These are phyloP conservation scores for Eulemur albifrons DNA, from an alignment of 2,797 vertebrate genomes.

Conservation along the genomic window DNA sequence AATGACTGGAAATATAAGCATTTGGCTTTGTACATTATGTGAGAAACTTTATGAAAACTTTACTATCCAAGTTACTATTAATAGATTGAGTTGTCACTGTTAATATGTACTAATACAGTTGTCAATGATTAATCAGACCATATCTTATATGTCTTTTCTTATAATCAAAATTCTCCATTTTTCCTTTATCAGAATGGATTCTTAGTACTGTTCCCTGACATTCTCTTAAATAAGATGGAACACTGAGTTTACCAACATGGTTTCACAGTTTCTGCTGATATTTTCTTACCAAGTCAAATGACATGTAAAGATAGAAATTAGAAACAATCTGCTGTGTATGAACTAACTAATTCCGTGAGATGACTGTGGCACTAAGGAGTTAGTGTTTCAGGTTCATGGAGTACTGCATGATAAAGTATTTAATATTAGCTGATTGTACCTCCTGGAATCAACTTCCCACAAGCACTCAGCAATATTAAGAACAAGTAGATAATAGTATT, in stretches of 20 bases:
- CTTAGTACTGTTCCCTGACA: slow-evolving; percentile 13
- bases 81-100: neutral
- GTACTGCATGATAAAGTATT: slow-evolving; percentile 13
- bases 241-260: slow-evolving; percentile 30
- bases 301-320: slow-evolving; percentile 38
- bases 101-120: neutral
- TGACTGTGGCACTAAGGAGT: neutral
- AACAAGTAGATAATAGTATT: neutral
- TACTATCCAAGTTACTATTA: neutral
- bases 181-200: slow-evolving; percentile 7
- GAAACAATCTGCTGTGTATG: neutral
- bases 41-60: neutral
- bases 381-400: neutral
- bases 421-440: neutral
- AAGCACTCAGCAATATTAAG: neutral
- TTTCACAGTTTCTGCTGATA: neutral
- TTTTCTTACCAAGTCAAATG: slow-evolving; percentile 26
- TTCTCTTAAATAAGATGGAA: slow-evolving; percentile 43
- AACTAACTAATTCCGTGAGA: neutral
- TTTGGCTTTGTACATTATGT: neutral
- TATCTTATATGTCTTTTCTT: neutral
- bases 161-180: neutral
- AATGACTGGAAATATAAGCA: neutral
- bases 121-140: neutral
- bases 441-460: neutral